Conservation (phyloP, 2,113 vertebrate species). For the Corythoichthys intestinalis region DNA sequence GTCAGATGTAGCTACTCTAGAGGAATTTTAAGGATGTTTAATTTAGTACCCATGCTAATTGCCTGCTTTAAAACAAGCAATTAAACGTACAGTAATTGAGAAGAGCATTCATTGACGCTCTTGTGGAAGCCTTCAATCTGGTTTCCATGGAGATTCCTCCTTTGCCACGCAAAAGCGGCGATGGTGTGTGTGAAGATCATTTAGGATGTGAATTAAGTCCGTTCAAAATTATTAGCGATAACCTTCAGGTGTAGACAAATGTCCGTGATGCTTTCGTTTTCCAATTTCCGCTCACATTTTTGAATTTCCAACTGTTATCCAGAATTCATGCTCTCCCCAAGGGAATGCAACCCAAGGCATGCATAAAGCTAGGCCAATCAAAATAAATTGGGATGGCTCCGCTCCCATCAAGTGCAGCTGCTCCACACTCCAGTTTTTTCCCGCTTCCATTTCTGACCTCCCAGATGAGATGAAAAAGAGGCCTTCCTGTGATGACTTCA, state of each 20-base stretch:
- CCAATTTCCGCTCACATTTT: conserved; percentile 26
- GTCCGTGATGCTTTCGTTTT: conserved; percentile 19
- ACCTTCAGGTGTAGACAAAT: conserved; percentile 9
- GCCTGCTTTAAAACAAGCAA: conserved; percentile 22
- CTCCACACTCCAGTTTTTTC: conserved; percentile 28
- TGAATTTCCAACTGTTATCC: conserved; percentile 36
- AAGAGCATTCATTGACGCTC: conserved; percentile 24
- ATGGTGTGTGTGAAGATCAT: background rate
- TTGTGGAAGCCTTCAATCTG: conserved; percentile 2
- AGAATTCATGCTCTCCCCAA: conserved; percentile 33
- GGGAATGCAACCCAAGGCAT: conserved; percentile 44
- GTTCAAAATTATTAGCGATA: conserved; percentile 9
- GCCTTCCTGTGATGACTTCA: conserved; percentile 4
- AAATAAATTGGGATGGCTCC: conserved; percentile 61
- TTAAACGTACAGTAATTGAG: conserved; percentile 27
- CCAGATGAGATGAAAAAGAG: conserved; percentile 16
- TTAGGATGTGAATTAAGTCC: background rate
- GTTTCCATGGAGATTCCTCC: conserved; percentile 14
- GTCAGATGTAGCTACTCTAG: conserved; percentile 16
- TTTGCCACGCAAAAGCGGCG: background rate
- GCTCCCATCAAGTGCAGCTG: conserved; percentile 59
- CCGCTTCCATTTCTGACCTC: conserved; percentile 50
- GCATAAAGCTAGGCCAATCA: conserved; percentile 61
- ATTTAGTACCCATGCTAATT: conserved; percentile 27
- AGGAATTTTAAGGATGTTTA: conserved; percentile 27